A percentile compares a stretch with the other conserved stretches of the same genome.
phyloP scores from a whole-genome alignment of 1,140 invertebrate species.

The Octopus bimaculoides region DNA sequence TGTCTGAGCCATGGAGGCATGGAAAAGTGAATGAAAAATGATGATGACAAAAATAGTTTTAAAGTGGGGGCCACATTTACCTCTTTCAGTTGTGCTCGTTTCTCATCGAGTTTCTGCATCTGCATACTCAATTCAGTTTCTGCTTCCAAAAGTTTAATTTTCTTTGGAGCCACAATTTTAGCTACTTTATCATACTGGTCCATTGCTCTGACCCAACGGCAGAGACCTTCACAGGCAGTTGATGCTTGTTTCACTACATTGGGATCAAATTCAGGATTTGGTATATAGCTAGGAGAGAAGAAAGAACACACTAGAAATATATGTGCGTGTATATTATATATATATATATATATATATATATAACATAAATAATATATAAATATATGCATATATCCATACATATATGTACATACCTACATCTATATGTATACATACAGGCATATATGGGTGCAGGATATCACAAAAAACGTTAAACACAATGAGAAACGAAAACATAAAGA shows the following conservation, averaged over 20 bases:
- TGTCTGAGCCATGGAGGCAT: too few relatives aligned
- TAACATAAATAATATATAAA: too few relatives aligned
- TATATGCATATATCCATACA: too few relatives aligned
- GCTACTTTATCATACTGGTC: conserved; percentile 60
- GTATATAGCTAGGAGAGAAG: conserved; percentile 50
- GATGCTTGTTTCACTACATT: conserved; percentile 54
- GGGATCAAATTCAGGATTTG: conserved; percentile 57
- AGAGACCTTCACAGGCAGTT: conserved; percentile 58
- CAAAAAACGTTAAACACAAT: too few relatives aligned
- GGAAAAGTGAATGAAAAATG: not conserved
- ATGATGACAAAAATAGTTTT: not conserved
- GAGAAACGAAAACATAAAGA: too few relatives aligned
- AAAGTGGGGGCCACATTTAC: conserved; percentile 27
- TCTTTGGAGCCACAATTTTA: conserved; percentile 63
- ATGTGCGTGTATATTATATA: too few relatives aligned
- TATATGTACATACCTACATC: too few relatives aligned
- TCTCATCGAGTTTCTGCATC: conserved; percentile 59
- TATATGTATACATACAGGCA: too few relatives aligned
- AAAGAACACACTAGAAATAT: not conserved
- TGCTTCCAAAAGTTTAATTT: conserved; percentile 54
- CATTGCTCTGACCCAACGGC: conserved; percentile 59
- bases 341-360: too few relatives aligned
- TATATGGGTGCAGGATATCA: too few relatives aligned
- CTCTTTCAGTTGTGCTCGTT: conserved; percentile 53
- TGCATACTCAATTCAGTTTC: conserved; percentile 54